These are phyloP conservation scores for Eurytoma adleriae DNA, from an alignment of 2,888 invertebrate genomes.

Conservation along the genomic window DNA sequence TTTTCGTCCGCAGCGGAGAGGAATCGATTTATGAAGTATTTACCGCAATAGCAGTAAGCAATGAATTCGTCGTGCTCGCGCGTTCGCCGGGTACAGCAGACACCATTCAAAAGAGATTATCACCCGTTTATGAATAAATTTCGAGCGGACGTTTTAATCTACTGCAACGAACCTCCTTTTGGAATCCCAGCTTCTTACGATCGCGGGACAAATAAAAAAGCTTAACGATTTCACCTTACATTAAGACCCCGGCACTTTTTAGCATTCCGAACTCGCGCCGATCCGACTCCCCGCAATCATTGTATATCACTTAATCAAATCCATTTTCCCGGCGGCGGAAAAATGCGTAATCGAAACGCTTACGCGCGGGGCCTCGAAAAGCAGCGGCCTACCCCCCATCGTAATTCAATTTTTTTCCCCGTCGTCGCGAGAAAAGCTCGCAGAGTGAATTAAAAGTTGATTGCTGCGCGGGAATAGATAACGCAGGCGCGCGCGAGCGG, in stretches of 20 bases:
- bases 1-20: background rate
- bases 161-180: no score
- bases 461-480: background rate
- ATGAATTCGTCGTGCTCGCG: no score
- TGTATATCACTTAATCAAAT: slow-evolving; percentile 39
- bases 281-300: slow-evolving; percentile 2
- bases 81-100: background rate
- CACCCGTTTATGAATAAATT: no score
- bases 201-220: no score
- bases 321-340: background rate
- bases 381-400: slow-evolving; percentile 7
- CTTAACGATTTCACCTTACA: no score
- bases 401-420: slow-evolving; percentile 44
- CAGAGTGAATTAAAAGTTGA: slow-evolving; percentile 43
- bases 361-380: slow-evolving; percentile 3
- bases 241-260: background rate
- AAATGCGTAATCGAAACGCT: slow-evolving; percentile 32
- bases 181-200: no score
- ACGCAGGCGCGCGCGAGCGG: background rate
- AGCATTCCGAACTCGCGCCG: background rate
- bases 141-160: no score
- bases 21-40: slow-evolving; percentile 28
- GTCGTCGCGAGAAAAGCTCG: slow-evolving; percentile 37
- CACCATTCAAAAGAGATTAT: no score
- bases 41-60: background rate